These are phyloP conservation scores for Nomada lathburiana DNA, from an alignment of 2,888 invertebrate genomes.

Conservation along the genomic window DNA sequence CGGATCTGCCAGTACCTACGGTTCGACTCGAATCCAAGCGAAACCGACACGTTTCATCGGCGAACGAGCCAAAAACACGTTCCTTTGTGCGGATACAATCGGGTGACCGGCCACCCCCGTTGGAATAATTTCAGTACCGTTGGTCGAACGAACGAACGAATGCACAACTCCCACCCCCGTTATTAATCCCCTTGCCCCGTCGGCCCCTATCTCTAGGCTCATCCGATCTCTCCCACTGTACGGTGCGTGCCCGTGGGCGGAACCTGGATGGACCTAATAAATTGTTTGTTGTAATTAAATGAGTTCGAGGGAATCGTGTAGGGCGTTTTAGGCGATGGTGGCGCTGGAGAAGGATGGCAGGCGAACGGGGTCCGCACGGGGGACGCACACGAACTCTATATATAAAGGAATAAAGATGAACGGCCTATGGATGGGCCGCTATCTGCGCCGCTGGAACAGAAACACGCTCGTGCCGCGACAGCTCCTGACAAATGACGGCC, in stretches of 20 bases:
- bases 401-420: conserved; percentile 84
- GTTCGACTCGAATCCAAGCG: conserved; percentile 40
- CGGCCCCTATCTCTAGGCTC: background rate
- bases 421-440: conserved; percentile 84
- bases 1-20: background rate
- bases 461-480: conserved; percentile 84
- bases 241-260: conserved; percentile 76
- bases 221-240: background rate
- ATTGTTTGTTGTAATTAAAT: conserved; percentile 85
- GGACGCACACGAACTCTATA: conserved; percentile 68
- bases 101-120: conserved; percentile 50
- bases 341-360: conserved; percentile 26
- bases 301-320: conserved; percentile 83
- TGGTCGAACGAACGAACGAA: conserved; percentile 51
- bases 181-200: conserved; percentile 38
- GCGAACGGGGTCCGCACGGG: conserved; percentile 21
- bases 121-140: conserved; percentile 67
- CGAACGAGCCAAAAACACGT: conserved; percentile 60
- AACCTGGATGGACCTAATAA: conserved; percentile 83
- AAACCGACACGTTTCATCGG: conserved; percentile 57
- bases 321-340: conserved; percentile 73
- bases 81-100: conserved; percentile 52
- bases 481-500: conserved; percentile 84
- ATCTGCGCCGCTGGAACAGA: conserved; percentile 84
- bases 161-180: conserved; percentile 19